These are phyloP conservation scores for Bombus breviceps DNA, from an alignment of 1,140 invertebrate genomes.

Conservation along the genomic window DNA sequence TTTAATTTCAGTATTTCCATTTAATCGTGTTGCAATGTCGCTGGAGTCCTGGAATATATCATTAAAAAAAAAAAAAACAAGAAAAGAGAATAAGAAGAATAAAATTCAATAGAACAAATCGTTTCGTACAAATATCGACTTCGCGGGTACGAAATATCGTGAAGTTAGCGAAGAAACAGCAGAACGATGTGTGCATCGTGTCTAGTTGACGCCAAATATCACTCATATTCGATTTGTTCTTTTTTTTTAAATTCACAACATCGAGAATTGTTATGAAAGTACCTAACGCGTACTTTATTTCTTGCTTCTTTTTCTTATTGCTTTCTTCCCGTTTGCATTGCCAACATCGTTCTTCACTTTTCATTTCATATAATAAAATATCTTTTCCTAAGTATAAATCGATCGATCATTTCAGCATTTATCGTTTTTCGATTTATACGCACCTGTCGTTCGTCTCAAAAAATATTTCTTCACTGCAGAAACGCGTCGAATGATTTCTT, in stretches of 20 bases:
- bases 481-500: conserved; percentile 33
- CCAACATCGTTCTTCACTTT: neutral
- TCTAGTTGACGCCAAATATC: neutral
- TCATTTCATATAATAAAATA: conserved; percentile 54
- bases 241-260: neutral
- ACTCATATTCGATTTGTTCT: neutral
- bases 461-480: conserved; percentile 9
- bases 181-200: neutral
- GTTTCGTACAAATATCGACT: conserved; percentile 12
- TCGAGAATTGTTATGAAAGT: neutral
- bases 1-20: neutral
- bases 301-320: conserved; percentile 25
- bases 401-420: neutral
- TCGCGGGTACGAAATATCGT: neutral
- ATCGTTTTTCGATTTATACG: neutral
- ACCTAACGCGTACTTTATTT: neutral
- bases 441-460: neutral
- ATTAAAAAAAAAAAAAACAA: neutral
- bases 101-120: conserved; percentile 9
- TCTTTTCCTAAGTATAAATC: conserved; percentile 20
- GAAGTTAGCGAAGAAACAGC: conserved; percentile 26
- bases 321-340: conserved; percentile 27
- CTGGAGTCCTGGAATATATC: conserved; percentile 1
- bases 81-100: neutral
- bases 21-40: neutral